These are phyloP conservation scores for Sebastes vulpes DNA, from an alignment of 2,797 vertebrate genomes.

Conservation along the genomic window DNA sequence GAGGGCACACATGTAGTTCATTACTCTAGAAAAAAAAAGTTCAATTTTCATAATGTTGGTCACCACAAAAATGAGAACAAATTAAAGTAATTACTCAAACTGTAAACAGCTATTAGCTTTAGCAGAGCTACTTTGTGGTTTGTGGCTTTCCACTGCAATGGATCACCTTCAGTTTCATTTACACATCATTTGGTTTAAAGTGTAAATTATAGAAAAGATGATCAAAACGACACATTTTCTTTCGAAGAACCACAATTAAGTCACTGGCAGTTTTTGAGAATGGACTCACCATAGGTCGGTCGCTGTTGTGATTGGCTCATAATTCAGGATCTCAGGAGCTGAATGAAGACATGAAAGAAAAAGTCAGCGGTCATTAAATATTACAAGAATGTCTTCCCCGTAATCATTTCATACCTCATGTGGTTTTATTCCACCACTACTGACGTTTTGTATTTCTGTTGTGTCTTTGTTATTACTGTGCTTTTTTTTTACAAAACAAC, in stretches of 20 bases:
- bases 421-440: not conserved
- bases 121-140: not conserved
- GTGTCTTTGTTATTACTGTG: not conserved
- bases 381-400: not conserved
- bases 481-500: not conserved
- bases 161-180: not conserved
- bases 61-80: not conserved
- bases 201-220: not conserved
- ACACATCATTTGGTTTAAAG: not conserved
- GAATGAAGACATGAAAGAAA: slow-evolving; percentile 18
- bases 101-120: slow-evolving; percentile 9
- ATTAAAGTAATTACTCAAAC: not conserved
- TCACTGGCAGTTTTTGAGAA: too few species aligned
- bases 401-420: not conserved
- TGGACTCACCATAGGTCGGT: slow-evolving; percentile 95
- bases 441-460: not conserved
- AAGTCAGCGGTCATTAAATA: not conserved
- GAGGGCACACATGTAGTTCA: not conserved
- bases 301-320: slow-evolving; percentile 96
- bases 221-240: not conserved
- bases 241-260: not conserved
- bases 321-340: slow-evolving; percentile 98
- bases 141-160: not conserved
- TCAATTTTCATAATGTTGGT: not conserved
- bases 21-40: not conserved